A percentile compares a stretch with the other conserved stretches of the same genome.
Conservation (phyloP, 2,888 invertebrate species). For the Pheosia tremula region DNA sequence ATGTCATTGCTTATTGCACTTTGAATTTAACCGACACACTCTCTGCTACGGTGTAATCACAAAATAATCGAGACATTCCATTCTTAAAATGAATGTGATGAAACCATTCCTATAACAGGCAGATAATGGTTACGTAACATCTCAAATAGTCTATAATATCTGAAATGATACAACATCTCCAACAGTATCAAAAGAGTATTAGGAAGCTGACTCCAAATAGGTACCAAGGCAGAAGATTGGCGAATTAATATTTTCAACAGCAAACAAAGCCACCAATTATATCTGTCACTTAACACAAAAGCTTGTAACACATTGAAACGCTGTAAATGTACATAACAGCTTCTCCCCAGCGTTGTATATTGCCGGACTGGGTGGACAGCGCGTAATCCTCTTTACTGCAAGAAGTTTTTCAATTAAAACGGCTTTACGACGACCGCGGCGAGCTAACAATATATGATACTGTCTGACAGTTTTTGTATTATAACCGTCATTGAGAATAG, state of each 20-base stretch:
- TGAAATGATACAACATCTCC: too few relatives aligned
- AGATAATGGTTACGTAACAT: too few relatives aligned
- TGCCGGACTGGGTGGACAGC: conserved; percentile 6
- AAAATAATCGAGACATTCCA: background rate
- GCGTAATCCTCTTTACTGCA: conserved; percentile 39
- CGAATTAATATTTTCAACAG: too few relatives aligned
- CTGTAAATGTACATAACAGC: background rate
- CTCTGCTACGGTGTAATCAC: background rate
- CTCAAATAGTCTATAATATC: too few relatives aligned
- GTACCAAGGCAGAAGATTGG: too few relatives aligned
- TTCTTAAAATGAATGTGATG: too few relatives aligned
- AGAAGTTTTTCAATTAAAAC: conserved; percentile 48
- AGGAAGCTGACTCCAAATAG: too few relatives aligned
- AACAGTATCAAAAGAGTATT: too few relatives aligned
- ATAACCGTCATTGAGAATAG: background rate
- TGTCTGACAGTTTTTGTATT: conserved; percentile 7
- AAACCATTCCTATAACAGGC: too few relatives aligned
- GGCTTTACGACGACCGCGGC: conserved; percentile 32
- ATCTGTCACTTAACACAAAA: background rate
- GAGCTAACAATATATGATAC: conserved; percentile 20
- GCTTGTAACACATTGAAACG: background rate
- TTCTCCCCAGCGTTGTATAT: background rate
- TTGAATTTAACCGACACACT: background rate
- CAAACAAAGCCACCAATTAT: background rate
- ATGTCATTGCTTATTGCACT: background rate